Conservation (phyloP, 92 coral and sea anemone genomes). For the Parazoanthus swiftii region DNA sequence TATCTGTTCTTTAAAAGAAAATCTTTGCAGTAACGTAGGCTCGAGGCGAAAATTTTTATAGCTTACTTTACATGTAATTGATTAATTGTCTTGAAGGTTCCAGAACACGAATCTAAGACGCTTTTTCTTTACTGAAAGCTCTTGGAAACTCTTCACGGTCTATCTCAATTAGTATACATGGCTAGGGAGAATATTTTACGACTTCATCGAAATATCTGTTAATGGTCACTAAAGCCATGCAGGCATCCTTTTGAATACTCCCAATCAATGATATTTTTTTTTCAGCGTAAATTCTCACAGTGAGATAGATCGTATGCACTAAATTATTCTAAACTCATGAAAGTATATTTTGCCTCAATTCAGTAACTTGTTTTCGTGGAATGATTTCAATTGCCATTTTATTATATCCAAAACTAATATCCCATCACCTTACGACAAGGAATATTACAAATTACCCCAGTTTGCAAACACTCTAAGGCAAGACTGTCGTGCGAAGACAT, state of each 20-base stretch:
- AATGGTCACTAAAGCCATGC: background rate
- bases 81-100: background rate
- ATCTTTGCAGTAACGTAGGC: constrained; percentile 14
- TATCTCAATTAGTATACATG: background rate
- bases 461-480: background rate
- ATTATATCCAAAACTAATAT: background rate
- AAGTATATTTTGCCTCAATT: background rate
- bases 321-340: background rate
- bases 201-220: constrained; percentile 5
- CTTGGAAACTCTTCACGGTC: background rate
- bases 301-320: background rate
- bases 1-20: constrained; percentile 5
- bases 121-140: background rate
- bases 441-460: background rate
- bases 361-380: background rate
- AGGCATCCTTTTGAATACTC: background rate
- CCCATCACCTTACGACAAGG: background rate
- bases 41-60: background rate
- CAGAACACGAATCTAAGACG: background rate
- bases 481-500: background rate
- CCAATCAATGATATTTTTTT: background rate
- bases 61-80: background rate
- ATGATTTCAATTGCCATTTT: background rate
- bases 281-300: background rate
- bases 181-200: background rate